A percentile compares a stretch with the other conserved stretches of the same genome.
These are phyloP conservation scores for Hydroisotoma schaefferi DNA, from an alignment of 2,888 invertebrate genomes.

Conservation along the genomic window DNA sequence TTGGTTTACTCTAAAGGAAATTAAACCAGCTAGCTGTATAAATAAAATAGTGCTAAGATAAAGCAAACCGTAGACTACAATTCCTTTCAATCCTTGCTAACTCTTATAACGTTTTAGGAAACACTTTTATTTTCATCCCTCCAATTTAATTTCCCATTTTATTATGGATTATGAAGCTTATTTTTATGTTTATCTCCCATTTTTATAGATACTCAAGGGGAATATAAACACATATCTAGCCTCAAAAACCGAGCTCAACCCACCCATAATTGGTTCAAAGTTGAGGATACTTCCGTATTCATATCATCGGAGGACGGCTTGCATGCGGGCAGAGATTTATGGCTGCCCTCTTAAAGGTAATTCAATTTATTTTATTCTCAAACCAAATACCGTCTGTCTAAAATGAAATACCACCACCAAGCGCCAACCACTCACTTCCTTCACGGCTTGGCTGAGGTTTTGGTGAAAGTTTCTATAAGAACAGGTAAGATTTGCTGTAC, in stretches of 20 bases:
- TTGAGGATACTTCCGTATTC: constrained; percentile 86
- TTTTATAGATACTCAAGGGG: constrained; percentile 69
- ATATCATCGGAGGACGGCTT: constrained; percentile 78
- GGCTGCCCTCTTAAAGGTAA: constrained; percentile 77
- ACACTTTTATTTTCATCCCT: no score
- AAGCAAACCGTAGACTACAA: no score
- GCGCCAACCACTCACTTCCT: no score
- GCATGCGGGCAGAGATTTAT: constrained; percentile 87
- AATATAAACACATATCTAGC: constrained; percentile 78
- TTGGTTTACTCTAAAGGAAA: no score
- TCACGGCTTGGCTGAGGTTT: no score
- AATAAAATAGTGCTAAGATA: no score
- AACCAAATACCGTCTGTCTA: no score
- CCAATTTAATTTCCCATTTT: background rate
- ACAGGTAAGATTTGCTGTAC: no score
- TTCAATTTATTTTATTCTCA: constrained; percentile 48
- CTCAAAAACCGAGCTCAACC: constrained; percentile 67
- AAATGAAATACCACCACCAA: background rate
- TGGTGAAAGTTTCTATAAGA: no score
- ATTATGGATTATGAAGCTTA: background rate
- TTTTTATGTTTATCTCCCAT: background rate
- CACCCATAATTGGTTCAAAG: constrained; percentile 79
- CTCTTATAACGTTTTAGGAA: no score
- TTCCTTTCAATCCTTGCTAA: no score
- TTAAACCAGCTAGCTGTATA: no score